These are phyloP conservation scores for Dasypogon diadema DNA, from an alignment of 2,888 invertebrate genomes.

Conservation along the genomic window DNA sequence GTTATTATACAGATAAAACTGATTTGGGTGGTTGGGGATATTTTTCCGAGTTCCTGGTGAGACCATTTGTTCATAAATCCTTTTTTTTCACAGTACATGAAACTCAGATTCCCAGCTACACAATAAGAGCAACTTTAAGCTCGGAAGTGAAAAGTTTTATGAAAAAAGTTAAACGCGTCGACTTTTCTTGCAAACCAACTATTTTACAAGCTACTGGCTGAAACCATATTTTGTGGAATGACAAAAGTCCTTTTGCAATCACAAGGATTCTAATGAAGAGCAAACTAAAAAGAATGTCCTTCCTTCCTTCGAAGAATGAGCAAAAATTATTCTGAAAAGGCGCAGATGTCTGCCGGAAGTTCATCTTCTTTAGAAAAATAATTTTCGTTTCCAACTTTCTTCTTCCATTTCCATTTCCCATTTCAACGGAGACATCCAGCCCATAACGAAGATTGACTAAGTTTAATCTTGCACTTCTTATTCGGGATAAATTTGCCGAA, in stretches of 20 bases:
- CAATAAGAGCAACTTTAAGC: neutral
- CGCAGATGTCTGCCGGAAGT: constrained; percentile 36
- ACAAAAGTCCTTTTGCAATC: constrained; percentile 30
- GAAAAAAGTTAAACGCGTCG: constrained; percentile 8
- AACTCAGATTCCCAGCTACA: neutral
- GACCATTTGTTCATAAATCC: too few species aligned
- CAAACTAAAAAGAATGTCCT: constrained; percentile 41
- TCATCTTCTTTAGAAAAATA: constrained; percentile 28
- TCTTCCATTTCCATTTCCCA: constrained; percentile 2
- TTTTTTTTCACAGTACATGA: too few species aligned
- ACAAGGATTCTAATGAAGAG: constrained; percentile 41
- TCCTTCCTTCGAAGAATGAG: constrained; percentile 11
- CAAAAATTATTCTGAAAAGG: constrained; percentile 14
- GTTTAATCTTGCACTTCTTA: constrained; percentile 7
- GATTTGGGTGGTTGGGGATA: neutral
- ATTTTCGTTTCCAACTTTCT: constrained; percentile 22
- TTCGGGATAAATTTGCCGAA: constrained; percentile 22
- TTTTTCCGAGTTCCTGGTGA: too few species aligned
- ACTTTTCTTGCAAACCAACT: constrained; percentile 5
- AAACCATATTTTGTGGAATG: constrained; percentile 3
- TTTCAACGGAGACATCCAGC: neutral
- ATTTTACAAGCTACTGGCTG: neutral
- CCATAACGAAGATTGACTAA: neutral
- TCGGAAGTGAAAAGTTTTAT: constrained; percentile 34
- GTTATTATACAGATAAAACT: neutral